Evolutionary conservation across 2,113 vertebrate genomes (phyloP), one percentile per base, ranked within the genome.

Genomic region (Apistogramma diplotaenia): DNA sequence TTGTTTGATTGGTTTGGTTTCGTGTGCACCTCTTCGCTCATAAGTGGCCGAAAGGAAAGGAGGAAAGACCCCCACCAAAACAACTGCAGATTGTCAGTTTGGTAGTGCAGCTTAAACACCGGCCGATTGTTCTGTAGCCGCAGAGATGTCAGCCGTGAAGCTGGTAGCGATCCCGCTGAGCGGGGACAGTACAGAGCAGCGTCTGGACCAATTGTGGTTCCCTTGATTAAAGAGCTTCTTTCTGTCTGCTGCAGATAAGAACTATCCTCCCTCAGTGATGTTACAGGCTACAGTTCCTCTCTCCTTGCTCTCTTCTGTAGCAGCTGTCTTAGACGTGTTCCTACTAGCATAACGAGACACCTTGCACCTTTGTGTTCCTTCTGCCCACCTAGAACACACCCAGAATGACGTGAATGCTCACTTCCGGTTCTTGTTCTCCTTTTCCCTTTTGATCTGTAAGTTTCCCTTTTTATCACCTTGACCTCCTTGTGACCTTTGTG

Each of bases 201-300:
- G 31, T 70, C 19, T 25, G 37, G 60, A 67, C 25, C 61, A 11
- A 53, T 5, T 79, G 31, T 54, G 71, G 73, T 70, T 62, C 54
- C 19, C 6, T 59, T 27, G 23, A 81, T 74, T 65, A 65, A 76
- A 70, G 55, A 40, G 35, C 33, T 43, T 1, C 25, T 23, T 51
- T 25, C 0, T 49, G 49, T 85, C 73, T 79, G 56, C 79, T 87
- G 79, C 77, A 83, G 86, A 87, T 70, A 72, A 84, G 91, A 92
- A 89, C 89, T 93, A 90, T 89, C 85, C 93, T 89, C 88, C 87
- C 84, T 88, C 58, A 73, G 67, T 19, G 65, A 74, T 53, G 70
- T 25, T 61, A 3, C 82, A 53, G 60, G 19, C 61, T 67, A 57
- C 65, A 61, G 15, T 43, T 79, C 74, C 76, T 65, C 51, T 74